Base-by-base conservation (phyloP, 2,888 invertebrate species). In the Limnephilus rhombicus region DNA sequence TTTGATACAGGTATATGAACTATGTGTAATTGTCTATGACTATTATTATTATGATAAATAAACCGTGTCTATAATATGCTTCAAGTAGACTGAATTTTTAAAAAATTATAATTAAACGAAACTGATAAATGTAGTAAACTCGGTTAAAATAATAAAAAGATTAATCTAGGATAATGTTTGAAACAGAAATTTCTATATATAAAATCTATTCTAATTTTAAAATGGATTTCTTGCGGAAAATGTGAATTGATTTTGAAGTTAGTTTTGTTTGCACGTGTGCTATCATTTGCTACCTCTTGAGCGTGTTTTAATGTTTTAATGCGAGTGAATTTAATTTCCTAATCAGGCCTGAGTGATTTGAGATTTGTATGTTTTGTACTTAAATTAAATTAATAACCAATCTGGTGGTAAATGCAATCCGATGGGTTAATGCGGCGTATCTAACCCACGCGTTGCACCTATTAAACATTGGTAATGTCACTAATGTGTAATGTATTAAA, bases 41-140 rank as follows among this genome's bases (percentile, higher is more conserved):
- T 92, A 89, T 90, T 91, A 80, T 68, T 53, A 68, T 90, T 34
- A 68, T 90, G 68, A 90, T 86, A 80, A 92, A 90, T 90, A 81
- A 85, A 89, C 29, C 80, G 88, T 92, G 92, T 92, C 92, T 92
- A 92, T 92, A 92, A 88, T 92, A 92, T 92, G 92, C 92, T 92
- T 92, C 92, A 90, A 86, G 92, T 92, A 92, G 92, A 92, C 92
- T 92, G 92, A 92, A 91, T 91, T 88, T 90, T 82, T 86, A 86
- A 88, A 88, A 83, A 80, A 80, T 15, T 89, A 89, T 90, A 83
- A 90, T 49, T 90, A 90, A 90, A 89, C 5, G 41, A 89, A 89
- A 89, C 88, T 89, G 88, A 89, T 89, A 80, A 87, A 89, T 80
- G 88, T 89, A 89, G 88, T 89, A 34, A 41, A 24, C 13, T 41